Percentiles rank a stretch among this genome's conserved stretches.
Evolutionary conservation across 2,113 vertebrate genomes (phyloP).

Genomic region (Psammodynastes pulverulentus): DNA sequence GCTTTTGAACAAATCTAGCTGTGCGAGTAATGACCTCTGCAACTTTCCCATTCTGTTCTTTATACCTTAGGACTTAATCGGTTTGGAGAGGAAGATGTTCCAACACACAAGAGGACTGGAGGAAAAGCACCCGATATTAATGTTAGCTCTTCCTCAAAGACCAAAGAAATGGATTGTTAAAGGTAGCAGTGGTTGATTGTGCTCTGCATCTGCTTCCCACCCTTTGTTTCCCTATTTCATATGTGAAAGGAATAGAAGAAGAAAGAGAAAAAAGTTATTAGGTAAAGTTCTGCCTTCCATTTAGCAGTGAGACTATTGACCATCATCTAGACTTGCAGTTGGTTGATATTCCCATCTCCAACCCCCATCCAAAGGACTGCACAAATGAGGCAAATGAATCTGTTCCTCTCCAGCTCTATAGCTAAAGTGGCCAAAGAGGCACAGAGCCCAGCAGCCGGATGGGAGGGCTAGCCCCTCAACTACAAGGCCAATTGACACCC

Average conservation of each 20-base stretch:
- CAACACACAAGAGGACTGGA: neutral
- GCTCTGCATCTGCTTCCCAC: neutral
- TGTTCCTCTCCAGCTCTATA: neutral
- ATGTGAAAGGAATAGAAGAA: neutral
- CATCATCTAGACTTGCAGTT: neutral
- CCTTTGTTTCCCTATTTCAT: neutral
- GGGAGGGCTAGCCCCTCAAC: neutral
- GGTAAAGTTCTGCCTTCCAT: neutral
- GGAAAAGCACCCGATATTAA: neutral
- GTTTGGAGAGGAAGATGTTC: neutral
- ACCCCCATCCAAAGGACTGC: neutral
- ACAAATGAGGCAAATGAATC: neutral
- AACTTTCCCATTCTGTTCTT: neutral
- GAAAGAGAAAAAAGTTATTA: neutral
- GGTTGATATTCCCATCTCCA: neutral
- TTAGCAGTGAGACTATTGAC: neutral
- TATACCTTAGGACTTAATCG: neutral
- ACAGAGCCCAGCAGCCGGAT: neutral
- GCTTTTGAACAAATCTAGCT: neutral
- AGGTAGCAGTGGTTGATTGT: neutral
- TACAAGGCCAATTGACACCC: neutral
- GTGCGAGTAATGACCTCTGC: neutral
- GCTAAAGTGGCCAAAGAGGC: neutral
- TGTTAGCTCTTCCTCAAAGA: neutral
- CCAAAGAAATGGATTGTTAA: neutral